Conservation (phyloP, 2,888 invertebrate species). For the Miltochrista miniata region DNA sequence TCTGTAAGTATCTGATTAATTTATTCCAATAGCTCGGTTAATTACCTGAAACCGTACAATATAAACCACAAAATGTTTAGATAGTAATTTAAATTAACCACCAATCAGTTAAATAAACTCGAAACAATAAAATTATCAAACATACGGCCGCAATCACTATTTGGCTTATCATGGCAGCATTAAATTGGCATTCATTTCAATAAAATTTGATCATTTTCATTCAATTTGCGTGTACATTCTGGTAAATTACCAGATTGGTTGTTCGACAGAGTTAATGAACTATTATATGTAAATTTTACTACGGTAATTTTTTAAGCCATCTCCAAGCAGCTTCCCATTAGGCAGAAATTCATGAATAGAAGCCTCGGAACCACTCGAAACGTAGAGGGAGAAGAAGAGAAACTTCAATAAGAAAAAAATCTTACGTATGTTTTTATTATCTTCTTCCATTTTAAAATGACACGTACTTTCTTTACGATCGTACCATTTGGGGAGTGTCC, state of each 20-base stretch:
- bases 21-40: too few species aligned
- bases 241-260: too few species aligned
- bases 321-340: too few species aligned
- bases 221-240: conserved; percentile 15
- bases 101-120: not conserved
- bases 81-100: not conserved
- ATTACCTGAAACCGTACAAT: too few species aligned
- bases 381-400: too few species aligned
- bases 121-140: conserved; percentile 9
- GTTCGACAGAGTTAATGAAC: not conserved
- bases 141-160: conserved; percentile 9
- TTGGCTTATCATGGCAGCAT: conserved; percentile 2
- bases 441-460: not conserved
- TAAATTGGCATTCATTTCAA: conserved; percentile 18
- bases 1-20: too few species aligned
- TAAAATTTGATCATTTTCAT: conserved; percentile 23
- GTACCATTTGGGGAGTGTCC: conserved; percentile 71
- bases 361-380: too few species aligned
- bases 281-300: not conserved
- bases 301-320: too few species aligned
- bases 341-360: too few species aligned
- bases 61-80: too few species aligned
- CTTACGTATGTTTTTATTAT: too few species aligned
- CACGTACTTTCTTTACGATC: conserved; percentile 49
- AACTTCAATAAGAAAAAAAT: too few species aligned